A percentile compares a stretch with the other conserved stretches of the same genome.
Conservation (phyloP, 2,888 invertebrate genomes). For the Hesperia comma region DNA sequence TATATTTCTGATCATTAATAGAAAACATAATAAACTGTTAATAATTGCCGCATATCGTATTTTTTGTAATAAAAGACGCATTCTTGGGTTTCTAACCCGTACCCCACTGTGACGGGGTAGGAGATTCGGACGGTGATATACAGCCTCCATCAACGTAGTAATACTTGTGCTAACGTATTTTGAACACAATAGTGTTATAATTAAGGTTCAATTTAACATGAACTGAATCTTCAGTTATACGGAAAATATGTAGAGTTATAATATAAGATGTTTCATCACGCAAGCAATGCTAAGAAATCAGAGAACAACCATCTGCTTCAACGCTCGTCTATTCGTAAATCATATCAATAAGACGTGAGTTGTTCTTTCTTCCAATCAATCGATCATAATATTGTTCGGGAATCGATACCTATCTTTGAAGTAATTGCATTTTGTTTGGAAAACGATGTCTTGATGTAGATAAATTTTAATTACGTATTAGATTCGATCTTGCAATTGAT, state of each 20-base stretch:
- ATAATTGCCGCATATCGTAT: conserved; percentile 69
- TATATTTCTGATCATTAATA: conserved; percentile 71
- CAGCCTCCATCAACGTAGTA: neutral
- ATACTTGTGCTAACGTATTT: neutral
- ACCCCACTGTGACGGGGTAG: conserved; percentile 72
- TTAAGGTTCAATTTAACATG: conserved; percentile 16
- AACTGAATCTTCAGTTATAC: conserved; percentile 32
- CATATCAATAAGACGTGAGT: conserved; percentile 58
- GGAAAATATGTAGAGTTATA: conserved; percentile 51
- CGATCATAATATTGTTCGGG: conserved; percentile 52
- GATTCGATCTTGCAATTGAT: conserved; percentile 42
- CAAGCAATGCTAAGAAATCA: conserved; percentile 46
- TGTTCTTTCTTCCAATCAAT: conserved; percentile 58
- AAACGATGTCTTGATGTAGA: conserved; percentile 44
- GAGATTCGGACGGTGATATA: conserved; percentile 50
- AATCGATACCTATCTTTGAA: conserved; percentile 36
- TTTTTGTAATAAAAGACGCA: conserved; percentile 68
- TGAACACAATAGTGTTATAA: neutral
- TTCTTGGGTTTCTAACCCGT: conserved; percentile 62
- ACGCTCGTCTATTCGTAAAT: conserved; percentile 54
- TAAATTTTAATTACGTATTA: conserved; percentile 40
- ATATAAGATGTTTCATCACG: conserved; percentile 49
- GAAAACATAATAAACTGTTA: conserved; percentile 68
- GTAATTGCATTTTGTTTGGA: conserved; percentile 46
- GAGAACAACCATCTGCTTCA: conserved; percentile 65